Evolutionary conservation across 2,888 invertebrate species (phyloP).

Genomic region (Amaurobius ferox): DNA sequence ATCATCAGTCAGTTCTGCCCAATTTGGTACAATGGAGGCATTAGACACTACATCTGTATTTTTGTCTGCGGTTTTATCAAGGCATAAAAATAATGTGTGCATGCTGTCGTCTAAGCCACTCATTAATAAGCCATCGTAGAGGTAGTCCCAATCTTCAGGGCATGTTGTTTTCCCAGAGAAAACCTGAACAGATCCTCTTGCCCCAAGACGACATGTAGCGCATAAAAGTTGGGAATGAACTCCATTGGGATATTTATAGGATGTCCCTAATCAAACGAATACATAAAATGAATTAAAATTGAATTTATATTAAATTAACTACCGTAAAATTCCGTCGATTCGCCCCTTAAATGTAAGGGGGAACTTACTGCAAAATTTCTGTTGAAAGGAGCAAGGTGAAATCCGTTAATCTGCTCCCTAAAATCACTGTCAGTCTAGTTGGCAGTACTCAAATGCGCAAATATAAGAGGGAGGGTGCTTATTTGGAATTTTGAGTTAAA

Average conservation of each 20-base stretch:
- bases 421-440: no score
- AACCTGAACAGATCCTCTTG: slow-evolving; percentile 38
- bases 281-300: not conserved
- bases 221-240: slow-evolving; percentile 17
- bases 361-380: no score
- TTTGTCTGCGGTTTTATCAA: slow-evolving; percentile 30
- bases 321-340: no score
- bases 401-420: no score
- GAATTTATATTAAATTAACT: no score
- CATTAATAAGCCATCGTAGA: slow-evolving; percentile 53
- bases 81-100: slow-evolving; percentile 40
- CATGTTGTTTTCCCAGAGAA: slow-evolving; percentile 39
- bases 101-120: slow-evolving; percentile 24
- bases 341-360: no score
- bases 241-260: slow-evolving; percentile 34
- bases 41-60: not conserved
- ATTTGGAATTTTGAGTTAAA: no score
- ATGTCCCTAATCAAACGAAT: not conserved
- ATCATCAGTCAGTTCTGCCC: not conserved
- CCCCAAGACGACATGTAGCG: slow-evolving; percentile 39
- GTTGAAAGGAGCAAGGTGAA: no score
- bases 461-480: no score
- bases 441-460: no score
- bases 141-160: slow-evolving; percentile 46
- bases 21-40: slow-evolving; percentile 24